Evolutionary conservation across 2,113 vertebrate genomes (phyloP).

Genomic region (Paramormyrops kingsleyae): DNA sequence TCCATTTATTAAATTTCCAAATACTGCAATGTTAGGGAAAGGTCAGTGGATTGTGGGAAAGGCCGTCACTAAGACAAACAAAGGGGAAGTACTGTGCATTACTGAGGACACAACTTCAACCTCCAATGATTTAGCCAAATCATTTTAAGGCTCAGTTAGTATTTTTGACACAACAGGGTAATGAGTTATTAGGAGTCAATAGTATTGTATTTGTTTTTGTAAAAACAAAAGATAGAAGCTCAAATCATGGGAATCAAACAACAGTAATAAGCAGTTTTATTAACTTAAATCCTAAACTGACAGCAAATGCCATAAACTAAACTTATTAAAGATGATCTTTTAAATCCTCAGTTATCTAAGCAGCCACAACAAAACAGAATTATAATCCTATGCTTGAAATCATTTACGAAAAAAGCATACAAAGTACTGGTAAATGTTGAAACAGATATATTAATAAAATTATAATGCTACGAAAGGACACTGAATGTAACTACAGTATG

Average conservation of each 20-base stretch:
- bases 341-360: neutral
- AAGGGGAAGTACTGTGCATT: neutral
- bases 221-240: neutral
- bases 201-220: neutral
- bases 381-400: neutral
- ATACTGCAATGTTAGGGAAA: neutral
- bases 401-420: neutral
- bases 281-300: neutral
- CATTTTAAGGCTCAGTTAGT: neutral
- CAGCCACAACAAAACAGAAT: conserved; percentile 13
- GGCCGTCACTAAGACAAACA: neutral
- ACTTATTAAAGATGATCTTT: neutral
- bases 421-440: neutral
- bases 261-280: neutral
- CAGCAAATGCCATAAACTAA: neutral
- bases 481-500: neutral
- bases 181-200: neutral
- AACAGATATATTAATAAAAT: neutral
- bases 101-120: neutral
- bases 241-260: neutral
- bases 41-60: neutral
- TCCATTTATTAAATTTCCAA: neutral
- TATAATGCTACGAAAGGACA: neutral
- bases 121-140: neutral
- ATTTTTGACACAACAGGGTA: neutral